phyloP scores from a whole-genome alignment of 2,113 vertebrate species.

The Talpa occidentalis region DNA sequence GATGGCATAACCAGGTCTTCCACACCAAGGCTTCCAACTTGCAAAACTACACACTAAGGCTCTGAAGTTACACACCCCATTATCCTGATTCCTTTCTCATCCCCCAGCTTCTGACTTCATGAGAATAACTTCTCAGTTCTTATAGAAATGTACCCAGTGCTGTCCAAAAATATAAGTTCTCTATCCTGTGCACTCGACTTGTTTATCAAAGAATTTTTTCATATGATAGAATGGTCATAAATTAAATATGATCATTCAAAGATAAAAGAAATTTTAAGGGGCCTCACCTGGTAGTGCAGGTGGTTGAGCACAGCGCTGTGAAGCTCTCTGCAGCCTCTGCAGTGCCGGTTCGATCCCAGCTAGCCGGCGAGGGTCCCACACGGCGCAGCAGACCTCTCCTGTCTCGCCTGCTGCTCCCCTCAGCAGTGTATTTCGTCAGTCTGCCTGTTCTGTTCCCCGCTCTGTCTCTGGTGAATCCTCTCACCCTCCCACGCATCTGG shows the following conservation, averaged over 20 bases:
- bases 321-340: no score
- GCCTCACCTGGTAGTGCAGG: no score
- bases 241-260: conserved; percentile 10
- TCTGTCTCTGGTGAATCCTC: no score
- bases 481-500: no score
- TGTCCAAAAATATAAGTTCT: background rate
- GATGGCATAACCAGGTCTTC: background rate
- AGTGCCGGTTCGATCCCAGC: no score
- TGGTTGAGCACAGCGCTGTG: no score
- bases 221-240: background rate
- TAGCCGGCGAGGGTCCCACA: no score
- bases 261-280: conserved; percentile 12
- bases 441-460: no score
- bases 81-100: background rate
- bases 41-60: background rate
- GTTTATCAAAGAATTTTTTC: background rate
- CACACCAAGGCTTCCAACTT: background rate
- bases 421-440: no score
- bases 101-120: background rate
- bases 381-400: no score
- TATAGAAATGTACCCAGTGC: background rate
- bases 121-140: background rate
- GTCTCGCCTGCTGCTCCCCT: no score
- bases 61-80: background rate
- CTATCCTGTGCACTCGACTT: background rate